These are phyloP conservation scores for Gibbula magus DNA, from an alignment of 2,888 invertebrate species.

Conservation along the genomic window DNA sequence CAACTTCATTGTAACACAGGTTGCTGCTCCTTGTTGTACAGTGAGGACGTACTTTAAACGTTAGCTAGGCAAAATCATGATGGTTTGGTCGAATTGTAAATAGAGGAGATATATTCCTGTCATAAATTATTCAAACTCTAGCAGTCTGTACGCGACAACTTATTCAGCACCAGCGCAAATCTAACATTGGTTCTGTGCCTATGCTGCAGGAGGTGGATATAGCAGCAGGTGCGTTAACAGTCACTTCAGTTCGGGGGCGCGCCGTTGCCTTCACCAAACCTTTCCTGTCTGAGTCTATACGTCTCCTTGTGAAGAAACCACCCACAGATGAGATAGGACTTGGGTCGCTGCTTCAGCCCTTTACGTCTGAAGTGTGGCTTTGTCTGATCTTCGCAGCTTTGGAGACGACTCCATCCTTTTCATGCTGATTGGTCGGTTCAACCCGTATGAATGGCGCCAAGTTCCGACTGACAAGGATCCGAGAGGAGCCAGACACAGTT, in stretches of 20 bases:
- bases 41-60: too few species aligned
- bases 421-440: constrained; percentile 45
- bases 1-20: too few species aligned
- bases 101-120: too few species aligned
- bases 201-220: too few species aligned
- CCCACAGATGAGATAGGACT: neutral
- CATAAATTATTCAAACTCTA: too few species aligned
- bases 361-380: constrained; percentile 8
- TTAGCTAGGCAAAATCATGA: too few species aligned
- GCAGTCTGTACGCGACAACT: too few species aligned
- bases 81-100: too few species aligned
- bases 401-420: neutral
- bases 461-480: constrained; percentile 38
- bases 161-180: too few species aligned
- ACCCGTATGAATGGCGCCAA: constrained; percentile 44
- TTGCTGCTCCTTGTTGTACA: too few species aligned
- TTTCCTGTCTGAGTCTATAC: neutral
- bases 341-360: constrained; percentile 6
- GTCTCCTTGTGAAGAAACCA: constrained; percentile 30
- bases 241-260: neutral
- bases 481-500: constrained; percentile 35
- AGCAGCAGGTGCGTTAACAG: too few species aligned
- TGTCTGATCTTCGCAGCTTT: constrained; percentile 13
- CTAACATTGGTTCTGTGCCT: neutral
- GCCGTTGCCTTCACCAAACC: constrained; percentile 26